Percentiles rank a stretch among this genome's conserved stretches.
phyloP scores from a whole-genome alignment of 2,797 vertebrate genomes.

The Rhinoraja longicauda region DNA sequence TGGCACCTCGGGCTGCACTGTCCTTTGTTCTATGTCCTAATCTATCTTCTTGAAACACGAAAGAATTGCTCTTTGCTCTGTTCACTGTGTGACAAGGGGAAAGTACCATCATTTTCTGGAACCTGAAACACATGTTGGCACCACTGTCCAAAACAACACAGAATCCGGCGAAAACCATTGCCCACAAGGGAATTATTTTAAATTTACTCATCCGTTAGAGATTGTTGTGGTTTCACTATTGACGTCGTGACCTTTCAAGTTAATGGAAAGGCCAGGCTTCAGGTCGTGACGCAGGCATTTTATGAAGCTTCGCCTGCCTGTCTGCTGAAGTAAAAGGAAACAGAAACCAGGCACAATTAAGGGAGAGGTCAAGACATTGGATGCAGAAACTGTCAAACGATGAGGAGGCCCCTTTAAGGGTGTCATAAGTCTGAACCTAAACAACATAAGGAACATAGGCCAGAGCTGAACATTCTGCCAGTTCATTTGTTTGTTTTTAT shows the following conservation, averaged over 20 bases:
- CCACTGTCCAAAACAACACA: background rate
- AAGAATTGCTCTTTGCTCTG: no score
- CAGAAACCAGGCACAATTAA: background rate
- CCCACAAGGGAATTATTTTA: background rate
- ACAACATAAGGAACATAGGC: no score
- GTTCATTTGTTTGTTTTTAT: no score
- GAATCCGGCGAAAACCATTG: background rate
- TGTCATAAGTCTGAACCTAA: no score
- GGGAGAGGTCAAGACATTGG: background rate
- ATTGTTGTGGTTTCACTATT: background rate
- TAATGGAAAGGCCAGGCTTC: background rate
- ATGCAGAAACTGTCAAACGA: background rate
- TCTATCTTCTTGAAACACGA: no score
- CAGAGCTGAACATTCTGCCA: no score
- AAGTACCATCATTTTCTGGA: no score
- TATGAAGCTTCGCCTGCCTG: background rate
- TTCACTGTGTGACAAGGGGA: no score
- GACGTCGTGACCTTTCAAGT: background rate
- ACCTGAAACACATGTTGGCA: no score
- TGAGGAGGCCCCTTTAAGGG: no score
- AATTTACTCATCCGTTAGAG: background rate
- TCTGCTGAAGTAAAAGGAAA: background rate
- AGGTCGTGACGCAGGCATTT: background rate
- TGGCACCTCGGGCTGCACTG: no score
- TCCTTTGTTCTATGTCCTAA: no score